phyloP scores from a whole-genome alignment of 2,113 vertebrate species.

The Sebastes schlegelii region DNA sequence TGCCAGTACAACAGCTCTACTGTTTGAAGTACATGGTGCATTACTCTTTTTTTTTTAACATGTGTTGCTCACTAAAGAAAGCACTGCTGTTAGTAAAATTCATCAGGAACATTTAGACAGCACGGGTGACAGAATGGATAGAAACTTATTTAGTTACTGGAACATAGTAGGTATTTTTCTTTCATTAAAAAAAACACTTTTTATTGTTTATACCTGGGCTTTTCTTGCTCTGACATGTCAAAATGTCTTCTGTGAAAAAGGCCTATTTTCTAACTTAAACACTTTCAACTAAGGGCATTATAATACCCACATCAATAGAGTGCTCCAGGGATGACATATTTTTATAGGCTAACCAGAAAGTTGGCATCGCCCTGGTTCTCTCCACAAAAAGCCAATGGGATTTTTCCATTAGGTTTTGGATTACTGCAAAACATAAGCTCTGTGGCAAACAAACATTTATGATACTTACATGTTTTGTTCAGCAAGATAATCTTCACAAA shows the following conservation, averaged over 20 bases:
- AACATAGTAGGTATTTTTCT: background rate
- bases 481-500: no score
- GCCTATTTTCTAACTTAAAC: background rate
- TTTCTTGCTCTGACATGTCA: background rate
- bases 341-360: no score
- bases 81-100: background rate
- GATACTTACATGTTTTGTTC: no score
- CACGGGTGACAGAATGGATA: background rate
- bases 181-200: background rate
- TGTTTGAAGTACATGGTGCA: slow-evolving; percentile 8
- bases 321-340: no score
- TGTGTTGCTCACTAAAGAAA: background rate
- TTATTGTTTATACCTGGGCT: background rate
- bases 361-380: no score
- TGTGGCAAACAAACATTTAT: no score
- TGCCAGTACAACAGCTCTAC: slow-evolving; percentile 5
- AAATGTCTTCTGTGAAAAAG: background rate
- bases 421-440: no score
- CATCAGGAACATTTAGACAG: background rate
- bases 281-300: background rate
- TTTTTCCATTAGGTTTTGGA: no score
- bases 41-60: background rate
- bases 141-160: background rate
- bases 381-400: no score
- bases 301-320: background rate